Evolutionary conservation across 2,888 invertebrate species (phyloP), one percentile per base, ranked within the genome.

Genomic region (Mesoligia furuncula): DNA sequence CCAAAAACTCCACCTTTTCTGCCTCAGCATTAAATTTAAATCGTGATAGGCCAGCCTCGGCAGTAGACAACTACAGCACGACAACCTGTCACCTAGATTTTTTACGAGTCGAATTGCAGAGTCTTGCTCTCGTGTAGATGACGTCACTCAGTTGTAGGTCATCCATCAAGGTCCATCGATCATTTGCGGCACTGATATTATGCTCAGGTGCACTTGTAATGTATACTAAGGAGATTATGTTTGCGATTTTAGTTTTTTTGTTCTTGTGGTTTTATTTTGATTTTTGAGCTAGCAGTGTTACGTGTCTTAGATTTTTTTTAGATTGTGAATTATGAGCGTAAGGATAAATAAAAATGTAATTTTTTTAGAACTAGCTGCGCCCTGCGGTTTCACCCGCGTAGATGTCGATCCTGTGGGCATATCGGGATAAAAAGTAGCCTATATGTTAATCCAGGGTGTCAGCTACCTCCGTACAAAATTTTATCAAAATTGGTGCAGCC

Each of bases 121-220:
- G 42, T 31, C 57, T 66, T 61, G 65, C 65, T 51, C 45, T 39
- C 57, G 75, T 81, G 62, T 27, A 8, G 54, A 76, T 85, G 84
- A 81, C 81, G 81, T 84, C 62, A 74, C 17, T 8, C 39, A 36
- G 66, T 62, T 81, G 81, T 74, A 84, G 81, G 84, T 85, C 82
- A 78, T 77, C 42, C 62, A 70, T 20, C 86, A 85, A 85, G 84
- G 86, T 66, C 61, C 65, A 70, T 85, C 67, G 86, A 84, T 84
- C 78, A 74, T 48, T n/a, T 51, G 73, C 65, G 61, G 36, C 69
- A 39, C 51, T 65, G 64, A 72, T 76, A 66, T 39, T 42, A 59
- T 51, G 39, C 59, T 45, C 85, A 82, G 82, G 77, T 85, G 85
- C 85, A 85, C 24, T 80, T 61, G 84, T 65, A 48, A 68, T 59